Evolutionary conservation across 1,140 invertebrate genomes (phyloP), one percentile per base, ranked within the genome.

Genomic region (Euwallacea fornicatus): DNA sequence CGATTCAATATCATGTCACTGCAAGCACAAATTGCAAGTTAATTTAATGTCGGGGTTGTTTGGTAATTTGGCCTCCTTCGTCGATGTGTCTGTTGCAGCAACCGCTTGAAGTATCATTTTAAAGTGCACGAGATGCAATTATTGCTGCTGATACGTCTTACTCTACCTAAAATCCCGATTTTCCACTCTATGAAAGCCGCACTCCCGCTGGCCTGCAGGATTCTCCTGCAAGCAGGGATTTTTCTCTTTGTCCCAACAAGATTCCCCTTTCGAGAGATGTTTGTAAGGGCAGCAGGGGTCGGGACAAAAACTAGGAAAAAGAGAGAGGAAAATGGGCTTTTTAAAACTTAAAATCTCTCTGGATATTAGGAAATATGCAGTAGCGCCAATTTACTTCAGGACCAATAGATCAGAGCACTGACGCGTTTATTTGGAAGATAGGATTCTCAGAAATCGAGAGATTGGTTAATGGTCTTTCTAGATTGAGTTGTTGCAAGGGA

Each of bases 231-330:
- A 79, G 71, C 85, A 86, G 13, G 84, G 84, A 80, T 85, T 86
- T 47, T 76, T 72, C 15, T 64, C 44, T 44, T 76, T 76, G 47
- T 83, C 76, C 61, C 78, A 79, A 71, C 85, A 86, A 10, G 79
- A 76, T 42, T 76, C 75, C 63, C 76, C 74, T 15, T 79, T 71
- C n/a, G 73, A 73, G 10, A 86, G 75, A 66, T 85, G 82, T 73
- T 83, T 85, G 69, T 83, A 73, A 8, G 86, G 83, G 76, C 87
- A 89, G 76, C 87, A 88, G 33, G 84, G 83, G 80, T 89, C 87
- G 6, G 88, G 88, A 80, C 88, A 89, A 80, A 89, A 89, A 78
- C 87, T 76, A 42, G 21, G n/a, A 61, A 56, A 50, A 50, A 50
- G 46, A 13, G 46, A 10, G 7, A 50, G 46, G 46, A 50, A 50